Conservation (phyloP, 2,888 invertebrate genomes). For the Epirrhoe tristata region DNA sequence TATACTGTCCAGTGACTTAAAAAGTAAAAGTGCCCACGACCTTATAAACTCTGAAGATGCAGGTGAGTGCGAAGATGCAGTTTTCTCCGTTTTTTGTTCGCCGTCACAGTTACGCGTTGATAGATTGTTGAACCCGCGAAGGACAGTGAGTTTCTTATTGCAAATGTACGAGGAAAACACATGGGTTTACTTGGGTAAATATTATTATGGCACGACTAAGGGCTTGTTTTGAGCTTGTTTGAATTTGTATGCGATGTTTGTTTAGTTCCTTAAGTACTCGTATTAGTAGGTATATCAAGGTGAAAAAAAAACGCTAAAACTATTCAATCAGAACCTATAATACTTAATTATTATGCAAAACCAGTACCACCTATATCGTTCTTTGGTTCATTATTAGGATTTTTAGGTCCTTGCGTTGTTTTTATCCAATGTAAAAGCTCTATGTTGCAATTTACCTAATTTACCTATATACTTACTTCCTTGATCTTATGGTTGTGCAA, state of each 20-base stretch:
- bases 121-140: conserved; percentile 57
- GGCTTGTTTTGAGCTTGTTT: conserved; percentile 24
- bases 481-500: neutral
- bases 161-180: conserved; percentile 43
- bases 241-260: conserved; percentile 6
- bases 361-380: neutral
- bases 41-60: conserved; percentile 59
- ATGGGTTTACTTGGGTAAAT: conserved; percentile 29
- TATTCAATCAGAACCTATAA: too few relatives aligned
- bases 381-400: neutral
- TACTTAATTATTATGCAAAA: neutral
- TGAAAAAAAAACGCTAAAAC: too few relatives aligned
- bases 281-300: too few relatives aligned
- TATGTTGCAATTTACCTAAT: neutral
- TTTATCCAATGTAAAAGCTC: neutral
- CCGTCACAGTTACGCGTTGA: conserved; percentile 48
- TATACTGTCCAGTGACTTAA: conserved; percentile 54
- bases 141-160: conserved; percentile 58
- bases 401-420: neutral
- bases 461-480: neutral
- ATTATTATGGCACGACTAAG: conserved; percentile 34
- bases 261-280: conserved; percentile 33
- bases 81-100: conserved; percentile 55
- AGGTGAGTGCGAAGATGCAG: conserved; percentile 64
- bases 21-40: conserved; percentile 73